Conservation (phyloP, 30 jellyfish, hydroid and myxozoan species). For the Pseudorhiza aurosa region DNA sequence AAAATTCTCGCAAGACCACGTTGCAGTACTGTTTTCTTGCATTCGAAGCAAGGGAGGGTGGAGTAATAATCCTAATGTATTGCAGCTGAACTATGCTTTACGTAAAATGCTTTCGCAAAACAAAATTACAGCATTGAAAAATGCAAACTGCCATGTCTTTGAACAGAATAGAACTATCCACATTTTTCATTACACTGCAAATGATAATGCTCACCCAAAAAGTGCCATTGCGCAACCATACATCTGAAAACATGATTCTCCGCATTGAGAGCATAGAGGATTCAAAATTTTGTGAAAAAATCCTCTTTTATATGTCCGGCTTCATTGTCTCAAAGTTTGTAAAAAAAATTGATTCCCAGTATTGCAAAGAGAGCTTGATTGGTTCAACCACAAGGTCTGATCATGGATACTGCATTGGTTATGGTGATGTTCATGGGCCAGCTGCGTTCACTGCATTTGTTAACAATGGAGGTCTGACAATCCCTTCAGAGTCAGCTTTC, state of each 20-base stretch:
- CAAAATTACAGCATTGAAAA: conserved; percentile 40
- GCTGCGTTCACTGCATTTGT: conserved; percentile 71
- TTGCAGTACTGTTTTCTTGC: conserved; percentile 44
- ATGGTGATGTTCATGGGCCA: conserved; percentile 21
- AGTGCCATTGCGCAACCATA: neutral
- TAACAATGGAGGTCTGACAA: conserved; percentile 39
- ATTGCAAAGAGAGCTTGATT: conserved; percentile 22
- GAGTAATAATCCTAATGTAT: conserved; percentile 17
- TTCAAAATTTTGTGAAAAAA: conserved; percentile 11
- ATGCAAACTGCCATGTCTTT: conserved; percentile 42
- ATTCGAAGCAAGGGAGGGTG: conserved; percentile 46
- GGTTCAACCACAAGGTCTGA: conserved; percentile 17
- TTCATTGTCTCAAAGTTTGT: conserved; percentile 30
- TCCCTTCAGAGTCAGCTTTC: conserved; percentile 40
- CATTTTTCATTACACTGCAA: conserved; percentile 4
- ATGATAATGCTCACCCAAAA: neutral
- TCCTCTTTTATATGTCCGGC: conserved; percentile 41
- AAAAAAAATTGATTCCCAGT: conserved; percentile 20
- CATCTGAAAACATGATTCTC: neutral
- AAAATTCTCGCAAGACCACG: conserved; percentile 49
- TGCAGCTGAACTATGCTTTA: conserved; percentile 45
- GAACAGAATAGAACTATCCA: conserved; percentile 15
- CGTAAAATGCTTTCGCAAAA: conserved; percentile 25
- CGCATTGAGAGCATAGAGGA: neutral
- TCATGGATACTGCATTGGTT: conserved; percentile 20